These are phyloP conservation scores for Drosophila equinoxialis DNA, from an alignment of 1,140 invertebrate genomes.

Conservation along the genomic window DNA sequence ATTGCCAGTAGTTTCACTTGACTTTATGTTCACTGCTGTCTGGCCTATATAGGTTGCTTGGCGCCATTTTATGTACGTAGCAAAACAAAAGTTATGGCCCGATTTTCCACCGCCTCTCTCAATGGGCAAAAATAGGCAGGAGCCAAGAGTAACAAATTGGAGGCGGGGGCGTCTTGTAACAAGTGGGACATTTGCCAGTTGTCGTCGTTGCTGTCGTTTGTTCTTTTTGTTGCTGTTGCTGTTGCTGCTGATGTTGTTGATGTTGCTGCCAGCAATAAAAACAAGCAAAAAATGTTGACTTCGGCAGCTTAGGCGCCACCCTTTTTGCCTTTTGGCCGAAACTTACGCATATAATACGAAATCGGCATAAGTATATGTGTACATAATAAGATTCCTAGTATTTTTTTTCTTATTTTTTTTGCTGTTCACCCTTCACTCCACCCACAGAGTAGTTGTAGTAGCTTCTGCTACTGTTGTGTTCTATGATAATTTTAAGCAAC, in stretches of 20 bases:
- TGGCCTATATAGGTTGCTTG: conserved; percentile 80
- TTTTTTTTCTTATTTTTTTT: conserved; percentile 17
- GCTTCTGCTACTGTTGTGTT: conserved; percentile 10
- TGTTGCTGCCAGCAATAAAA: conserved; percentile 77
- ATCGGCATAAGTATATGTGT: conserved; percentile 79
- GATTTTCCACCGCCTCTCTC: conserved; percentile 52
- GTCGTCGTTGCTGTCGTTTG: conserved; percentile 40
- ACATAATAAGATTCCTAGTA: conserved; percentile 70
- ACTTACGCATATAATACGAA: conserved; percentile 62
- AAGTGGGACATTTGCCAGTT: conserved; percentile 79
- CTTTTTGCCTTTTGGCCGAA: conserved; percentile 52
- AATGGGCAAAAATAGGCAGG: conserved; percentile 1
- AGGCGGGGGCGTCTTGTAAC: conserved; percentile 60
- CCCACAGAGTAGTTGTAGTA: neutral
- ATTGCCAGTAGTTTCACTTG: conserved; percentile 54
- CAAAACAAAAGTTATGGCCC: conserved; percentile 80
- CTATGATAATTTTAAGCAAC: conserved; percentile 79
- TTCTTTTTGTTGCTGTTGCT: conserved; percentile 46
- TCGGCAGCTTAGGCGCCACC: conserved; percentile 51
- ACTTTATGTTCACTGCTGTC: conserved; percentile 59
- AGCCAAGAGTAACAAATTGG: neutral
- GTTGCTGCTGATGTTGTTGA: conserved; percentile 41
- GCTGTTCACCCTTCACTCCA: conserved; percentile 1
- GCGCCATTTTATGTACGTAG: conserved; percentile 80
- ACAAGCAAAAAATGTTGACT: conserved; percentile 73